Evolutionary conservation across 2,113 vertebrate genomes (phyloP).

Genomic region (Felis catus): DNA sequence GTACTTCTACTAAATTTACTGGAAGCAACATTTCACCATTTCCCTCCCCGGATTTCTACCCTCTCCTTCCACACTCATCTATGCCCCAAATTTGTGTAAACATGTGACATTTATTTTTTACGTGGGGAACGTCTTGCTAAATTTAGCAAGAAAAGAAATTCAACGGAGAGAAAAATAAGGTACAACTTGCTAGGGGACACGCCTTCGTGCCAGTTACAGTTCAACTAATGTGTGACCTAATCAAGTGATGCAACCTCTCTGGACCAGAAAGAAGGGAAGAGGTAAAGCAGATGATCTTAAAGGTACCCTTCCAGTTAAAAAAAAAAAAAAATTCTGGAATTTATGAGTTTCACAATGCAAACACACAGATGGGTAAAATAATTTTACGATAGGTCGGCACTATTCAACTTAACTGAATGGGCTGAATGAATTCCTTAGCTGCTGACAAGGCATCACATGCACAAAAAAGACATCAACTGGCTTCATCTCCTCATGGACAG

Average conservation of each 20-base stretch:
- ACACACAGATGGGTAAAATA: neutral
- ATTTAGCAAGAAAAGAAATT: neutral
- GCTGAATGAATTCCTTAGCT: neutral
- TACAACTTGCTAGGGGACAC: neutral
- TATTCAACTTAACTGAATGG: neutral
- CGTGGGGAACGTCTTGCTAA: neutral
- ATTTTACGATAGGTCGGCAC: neutral
- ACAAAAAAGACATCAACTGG: conserved; percentile 8
- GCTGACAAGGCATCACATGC: neutral
- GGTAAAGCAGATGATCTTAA: neutral
- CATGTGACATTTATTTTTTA: neutral
- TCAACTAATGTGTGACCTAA: neutral
- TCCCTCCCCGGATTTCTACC: neutral
- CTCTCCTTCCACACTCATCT: neutral
- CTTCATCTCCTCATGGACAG: neutral
- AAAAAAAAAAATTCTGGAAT: neutral
- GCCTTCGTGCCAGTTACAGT: neutral
- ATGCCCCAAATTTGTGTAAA: neutral
- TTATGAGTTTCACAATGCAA: neutral
- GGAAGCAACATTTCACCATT: conserved; percentile 12
- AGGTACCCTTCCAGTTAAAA: neutral
- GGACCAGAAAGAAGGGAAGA: neutral
- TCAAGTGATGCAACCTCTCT: neutral
- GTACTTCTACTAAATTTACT: neutral
- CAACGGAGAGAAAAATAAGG: neutral